Conservation (phyloP, 1,140 invertebrate species). For the Calliopsis andreniformis region DNA sequence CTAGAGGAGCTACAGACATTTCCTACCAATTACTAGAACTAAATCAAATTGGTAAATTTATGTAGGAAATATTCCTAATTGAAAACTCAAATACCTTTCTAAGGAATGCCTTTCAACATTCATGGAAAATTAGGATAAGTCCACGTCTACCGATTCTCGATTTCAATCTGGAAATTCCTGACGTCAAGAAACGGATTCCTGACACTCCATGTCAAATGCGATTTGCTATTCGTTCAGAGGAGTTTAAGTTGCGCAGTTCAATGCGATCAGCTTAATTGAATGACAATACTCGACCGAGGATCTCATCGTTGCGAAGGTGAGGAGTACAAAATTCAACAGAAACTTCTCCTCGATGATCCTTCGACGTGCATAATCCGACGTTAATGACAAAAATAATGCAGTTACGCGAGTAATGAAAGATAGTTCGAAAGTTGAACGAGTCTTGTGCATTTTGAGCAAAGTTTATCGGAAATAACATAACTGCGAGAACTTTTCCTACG, state of each 20-base stretch:
- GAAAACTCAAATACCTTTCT: too few relatives aligned
- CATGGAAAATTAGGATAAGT: not conserved
- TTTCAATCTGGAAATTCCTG: slow-evolving; percentile 62
- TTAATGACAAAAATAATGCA: not conserved
- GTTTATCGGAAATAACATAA: not conserved
- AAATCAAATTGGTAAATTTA: too few relatives aligned
- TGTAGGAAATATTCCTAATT: not conserved
- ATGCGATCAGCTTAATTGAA: slow-evolving; percentile 37
- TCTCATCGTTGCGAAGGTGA: too few relatives aligned
- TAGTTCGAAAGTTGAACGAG: not conserved
- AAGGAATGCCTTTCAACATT: too few relatives aligned
- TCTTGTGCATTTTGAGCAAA: not conserved
- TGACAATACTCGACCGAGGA: not conserved
- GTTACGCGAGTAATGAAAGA: not conserved
- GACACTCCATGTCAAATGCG: not conserved
- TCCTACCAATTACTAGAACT: too few relatives aligned
- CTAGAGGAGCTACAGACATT: too few relatives aligned
- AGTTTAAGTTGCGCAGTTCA: not conserved
- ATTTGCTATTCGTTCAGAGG: not conserved
- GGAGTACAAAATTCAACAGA: too few relatives aligned
- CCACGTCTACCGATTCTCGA: not conserved
- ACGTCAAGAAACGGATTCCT: slow-evolving; percentile 8
- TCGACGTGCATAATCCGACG: not conserved
- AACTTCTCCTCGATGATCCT: not conserved
- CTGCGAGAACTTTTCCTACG: not conserved